Base-by-base conservation (phyloP, 2,888 invertebrate species). In the Venustoraphidia nigricollis region DNA sequence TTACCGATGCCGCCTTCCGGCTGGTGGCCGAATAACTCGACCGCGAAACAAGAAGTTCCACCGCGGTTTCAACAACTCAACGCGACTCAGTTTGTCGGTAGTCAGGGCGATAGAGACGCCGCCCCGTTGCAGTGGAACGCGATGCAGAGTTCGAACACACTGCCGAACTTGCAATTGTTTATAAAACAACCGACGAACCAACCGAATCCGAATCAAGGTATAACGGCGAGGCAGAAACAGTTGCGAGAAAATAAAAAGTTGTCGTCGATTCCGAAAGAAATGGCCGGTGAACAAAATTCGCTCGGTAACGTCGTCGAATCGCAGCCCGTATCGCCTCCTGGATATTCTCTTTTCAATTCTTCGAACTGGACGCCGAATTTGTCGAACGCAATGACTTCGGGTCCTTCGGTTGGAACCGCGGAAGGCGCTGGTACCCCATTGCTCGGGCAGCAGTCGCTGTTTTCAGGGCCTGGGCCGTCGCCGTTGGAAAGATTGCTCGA, bases 401-500 rank as follows among this genome's bases (percentile, higher is more conserved):
- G 43, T n/a, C 54, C 55, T 6, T 47, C 52, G 8, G 27, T 27
- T 6, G 27, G 3, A 6, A 27, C 3, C 6, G 27, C 27, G 27
- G 27, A 27, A 3, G 27, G 5, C 27, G n/a, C n/a, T n/a, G 52
- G 49, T 10, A 52, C 52, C 42, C 49, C 50, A 52, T 42, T 52
- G 13, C 50, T 46, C 9, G 57, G 58, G 10, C 64, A 64, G 37
- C 77, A 86, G 75, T 83, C 84, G 1, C 67, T 87, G 41, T 85
- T 85, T 81, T 79, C 82, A 10, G 81, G 81, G 1, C 81, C 83
- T 6, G 83, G 83, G 3, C 83, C 84, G 2, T 85, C 86, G 36
- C 86, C 87, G 0, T 69, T 89, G 49, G 85, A 87, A 63, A 77
- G 85, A 39, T 73, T 89, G 14, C 66, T 89, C 52, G 86, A 88